Evolutionary conservation across 2,888 invertebrate genomes (phyloP).

Genomic region (Pheosia tremula): DNA sequence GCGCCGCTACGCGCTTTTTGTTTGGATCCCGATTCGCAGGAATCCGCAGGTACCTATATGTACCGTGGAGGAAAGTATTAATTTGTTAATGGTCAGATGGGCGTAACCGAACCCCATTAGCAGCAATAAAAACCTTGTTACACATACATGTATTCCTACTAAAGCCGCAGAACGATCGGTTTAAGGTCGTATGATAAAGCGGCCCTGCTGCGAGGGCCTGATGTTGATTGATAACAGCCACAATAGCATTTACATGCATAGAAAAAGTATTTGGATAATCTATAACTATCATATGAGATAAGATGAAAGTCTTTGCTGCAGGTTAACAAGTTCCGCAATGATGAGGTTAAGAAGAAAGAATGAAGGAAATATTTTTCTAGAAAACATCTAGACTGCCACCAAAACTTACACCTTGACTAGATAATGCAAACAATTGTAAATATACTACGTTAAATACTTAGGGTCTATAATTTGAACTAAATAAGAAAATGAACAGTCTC

Average conservation of each 20-base stretch:
- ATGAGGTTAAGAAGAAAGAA: too few relatives aligned
- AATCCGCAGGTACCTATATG: constrained; percentile 69
- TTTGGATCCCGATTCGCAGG: constrained; percentile 71
- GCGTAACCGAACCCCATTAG: constrained; percentile 56
- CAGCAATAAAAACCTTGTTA: constrained; percentile 27
- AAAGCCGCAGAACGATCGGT: neutral
- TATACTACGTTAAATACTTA: too few relatives aligned
- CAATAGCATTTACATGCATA: neutral
- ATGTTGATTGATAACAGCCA: neutral
- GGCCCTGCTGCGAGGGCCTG: neutral
- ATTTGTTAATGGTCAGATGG: constrained; percentile 64
- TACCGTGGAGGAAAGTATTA: constrained; percentile 67
- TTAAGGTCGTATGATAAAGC: neutral
- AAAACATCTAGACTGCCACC: too few relatives aligned
- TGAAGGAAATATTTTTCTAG: too few relatives aligned
- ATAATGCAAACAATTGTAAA: too few relatives aligned
- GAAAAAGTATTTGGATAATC: too few relatives aligned
- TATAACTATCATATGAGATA: too few relatives aligned
- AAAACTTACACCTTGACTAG: too few relatives aligned
- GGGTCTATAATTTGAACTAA: too few relatives aligned
- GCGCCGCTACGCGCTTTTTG: constrained; percentile 77
- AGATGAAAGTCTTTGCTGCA: too few relatives aligned
- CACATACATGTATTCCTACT: constrained; percentile 15
- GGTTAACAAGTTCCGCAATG: too few relatives aligned
- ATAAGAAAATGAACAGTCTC: too few relatives aligned